A percentile compares a stretch with the other conserved stretches of the same genome.
phyloP scores from a whole-genome alignment of 1,140 invertebrate species.

The Leptonema lineaticorne region DNA sequence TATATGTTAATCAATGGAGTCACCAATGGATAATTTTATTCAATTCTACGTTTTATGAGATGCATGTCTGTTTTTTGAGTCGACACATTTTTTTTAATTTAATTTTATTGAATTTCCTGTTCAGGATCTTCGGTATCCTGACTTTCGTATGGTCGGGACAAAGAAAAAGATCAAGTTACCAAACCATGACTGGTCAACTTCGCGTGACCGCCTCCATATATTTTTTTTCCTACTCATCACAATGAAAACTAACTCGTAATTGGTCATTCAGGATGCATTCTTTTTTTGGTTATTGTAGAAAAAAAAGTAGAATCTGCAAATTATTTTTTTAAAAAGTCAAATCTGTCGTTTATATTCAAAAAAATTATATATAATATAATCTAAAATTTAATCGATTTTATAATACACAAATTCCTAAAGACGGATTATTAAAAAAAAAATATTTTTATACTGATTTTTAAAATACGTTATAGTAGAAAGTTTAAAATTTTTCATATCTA shows the following conservation, averaged over 20 bases:
- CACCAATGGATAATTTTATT: no score
- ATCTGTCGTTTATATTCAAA: background rate
- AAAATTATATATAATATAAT: no score
- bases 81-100: background rate
- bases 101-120: background rate
- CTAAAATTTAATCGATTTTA: no score
- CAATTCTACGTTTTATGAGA: no score
- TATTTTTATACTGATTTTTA: no score
- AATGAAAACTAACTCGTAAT: background rate
- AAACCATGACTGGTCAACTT: slow-evolving; percentile 1
- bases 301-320: background rate
- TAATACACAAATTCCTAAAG: no score
- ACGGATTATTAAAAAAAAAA: no score
- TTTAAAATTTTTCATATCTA: no score
- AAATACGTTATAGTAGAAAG: no score
- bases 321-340: background rate
- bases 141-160: background rate
- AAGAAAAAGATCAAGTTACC: background rate
- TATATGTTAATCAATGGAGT: no score
- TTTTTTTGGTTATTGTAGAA: no score
- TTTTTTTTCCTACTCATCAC: background rate
- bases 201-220: background rate
- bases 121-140: slow-evolving; percentile 12
- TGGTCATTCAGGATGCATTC: background rate
- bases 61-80: background rate